phyloP scores from a whole-genome alignment of 2,888 invertebrate genomes.

The Xylophagus ater region DNA sequence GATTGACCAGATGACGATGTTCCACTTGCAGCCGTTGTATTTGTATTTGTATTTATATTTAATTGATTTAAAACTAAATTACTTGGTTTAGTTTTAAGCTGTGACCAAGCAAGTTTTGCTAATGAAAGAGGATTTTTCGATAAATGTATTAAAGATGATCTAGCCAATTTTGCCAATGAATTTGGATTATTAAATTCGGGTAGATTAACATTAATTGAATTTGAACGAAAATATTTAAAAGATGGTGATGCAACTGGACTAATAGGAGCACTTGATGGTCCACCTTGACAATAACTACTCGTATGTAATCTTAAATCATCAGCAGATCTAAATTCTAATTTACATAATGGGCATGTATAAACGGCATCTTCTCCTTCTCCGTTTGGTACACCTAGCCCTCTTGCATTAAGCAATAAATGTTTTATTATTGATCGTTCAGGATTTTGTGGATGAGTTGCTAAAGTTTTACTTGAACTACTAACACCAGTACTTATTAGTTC shows the following conservation, averaged over 20 bases:
- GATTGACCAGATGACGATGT: slow-evolving; percentile 9
- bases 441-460: slow-evolving; percentile 48
- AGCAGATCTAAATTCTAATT: slow-evolving; percentile 64
- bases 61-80: slow-evolving; percentile 43
- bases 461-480: slow-evolving; percentile 15
- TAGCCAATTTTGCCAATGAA: slow-evolving; percentile 33
- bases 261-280: slow-evolving; percentile 35
- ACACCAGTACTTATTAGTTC: slow-evolving; percentile 16
- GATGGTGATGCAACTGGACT: slow-evolving; percentile 36
- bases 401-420: slow-evolving; percentile 64
- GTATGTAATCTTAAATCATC: slow-evolving; percentile 74
- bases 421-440: slow-evolving; percentile 61
- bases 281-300: slow-evolving; percentile 66
- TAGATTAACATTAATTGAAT: slow-evolving; percentile 47
- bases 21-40: slow-evolving; percentile 6
- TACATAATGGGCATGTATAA: slow-evolving; percentile 65
- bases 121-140: slow-evolving; percentile 30
- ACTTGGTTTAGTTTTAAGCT: slow-evolving; percentile 44
- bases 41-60: slow-evolving; percentile 28
- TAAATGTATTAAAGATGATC: slow-evolving; percentile 36
- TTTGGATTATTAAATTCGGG: slow-evolving; percentile 43
- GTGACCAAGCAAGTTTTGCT: slow-evolving; percentile 36
- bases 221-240: slow-evolving; percentile 46
- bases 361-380: slow-evolving; percentile 50
- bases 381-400: slow-evolving; percentile 40